Evolutionary conservation across 2,888 invertebrate species (phyloP), one percentile per base, ranked within the genome.

Genomic region (Aleiodes leptofemur): DNA sequence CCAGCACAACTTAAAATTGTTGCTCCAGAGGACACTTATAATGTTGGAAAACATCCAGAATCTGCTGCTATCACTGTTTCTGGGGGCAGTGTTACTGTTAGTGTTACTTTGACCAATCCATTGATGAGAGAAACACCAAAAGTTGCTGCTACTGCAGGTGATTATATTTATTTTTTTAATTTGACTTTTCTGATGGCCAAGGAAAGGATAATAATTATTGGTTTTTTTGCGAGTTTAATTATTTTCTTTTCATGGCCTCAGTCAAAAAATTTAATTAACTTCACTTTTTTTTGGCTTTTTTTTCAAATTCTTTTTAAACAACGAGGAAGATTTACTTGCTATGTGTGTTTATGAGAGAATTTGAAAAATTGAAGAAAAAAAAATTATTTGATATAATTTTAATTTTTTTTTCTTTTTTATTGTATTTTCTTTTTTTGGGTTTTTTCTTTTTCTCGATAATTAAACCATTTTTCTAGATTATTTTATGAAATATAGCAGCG

Each of bases 41-140:
- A 94, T 82, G 95, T 98, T 80, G 95, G 95, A 83, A 93, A 96
- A 84, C 94, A 94, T 87, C 93, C 96, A 69, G 95, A 96, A 74
- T 96, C 97, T 82, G 96, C 97, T 71, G 96, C 96, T 8, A 93
- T 98, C 78, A 92, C 94, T 61, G 96, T 98, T 72, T 92, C 94
- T n/a, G 95, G 95, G 84, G 95, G 94, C 77, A 90, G 91, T 69
- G 94, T 96, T 75, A 92, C 93, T 71, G 97, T 98, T 80, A 94
- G 95, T 80, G 96, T 98, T 78, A 95, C 96, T 78, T 92, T 98
- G 79, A 98, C 98, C 69, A 98, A 98, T 79, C 97, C 98, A 64
- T 92, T 97, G 72, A 95, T 98, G 93, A 93, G 98, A 78, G 98
- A 98, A 90, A 83, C 89, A n/a, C 82, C 85, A 4, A 89, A 89